Conservation (phyloP, 2,113 vertebrate genomes). For the Cyprinodon variegatus region DNA sequence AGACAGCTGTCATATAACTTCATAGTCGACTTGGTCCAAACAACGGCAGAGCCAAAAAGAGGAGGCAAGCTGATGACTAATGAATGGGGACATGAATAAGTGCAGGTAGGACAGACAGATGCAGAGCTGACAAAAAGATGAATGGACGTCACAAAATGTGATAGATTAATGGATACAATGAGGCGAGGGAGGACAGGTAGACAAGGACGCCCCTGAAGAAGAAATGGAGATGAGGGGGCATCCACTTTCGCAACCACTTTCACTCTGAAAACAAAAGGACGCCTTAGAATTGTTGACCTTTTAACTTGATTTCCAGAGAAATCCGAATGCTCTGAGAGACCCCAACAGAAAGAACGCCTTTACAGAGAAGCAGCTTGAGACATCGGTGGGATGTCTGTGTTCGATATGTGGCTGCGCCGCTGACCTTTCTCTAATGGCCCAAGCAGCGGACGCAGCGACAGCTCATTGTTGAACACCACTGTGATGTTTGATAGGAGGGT, state of each 20-base stretch:
- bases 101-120: conserved; percentile 39
- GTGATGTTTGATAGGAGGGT: conserved; percentile 16
- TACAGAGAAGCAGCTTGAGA: conserved; percentile 66
- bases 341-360: conserved; percentile 41
- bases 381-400: conserved; percentile 57
- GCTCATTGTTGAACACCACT: neutral
- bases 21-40: conserved; percentile 2
- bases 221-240: conserved; percentile 15
- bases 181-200: conserved; percentile 39
- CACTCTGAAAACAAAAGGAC: conserved; percentile 29
- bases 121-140: conserved; percentile 46
- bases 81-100: conserved; percentile 34
- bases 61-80: conserved; percentile 32
- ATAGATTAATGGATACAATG: conserved; percentile 49
- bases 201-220: conserved; percentile 42
- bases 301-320: conserved; percentile 56
- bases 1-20: conserved; percentile 4
- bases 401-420: conserved; percentile 52
- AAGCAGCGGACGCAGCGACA: conserved; percentile 41
- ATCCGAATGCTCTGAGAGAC: conserved; percentile 37
- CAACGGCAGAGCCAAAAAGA: conserved; percentile 5
- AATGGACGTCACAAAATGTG: conserved; percentile 36
- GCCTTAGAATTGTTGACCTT: conserved; percentile 54
- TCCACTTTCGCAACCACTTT: conserved; percentile 3
- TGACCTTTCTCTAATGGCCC: conserved; percentile 70